Evolutionary conservation across 2,797 vertebrate genomes (phyloP), one percentile per base, ranked within the genome.

Genomic region (Premnoplex brunnescens): DNA sequence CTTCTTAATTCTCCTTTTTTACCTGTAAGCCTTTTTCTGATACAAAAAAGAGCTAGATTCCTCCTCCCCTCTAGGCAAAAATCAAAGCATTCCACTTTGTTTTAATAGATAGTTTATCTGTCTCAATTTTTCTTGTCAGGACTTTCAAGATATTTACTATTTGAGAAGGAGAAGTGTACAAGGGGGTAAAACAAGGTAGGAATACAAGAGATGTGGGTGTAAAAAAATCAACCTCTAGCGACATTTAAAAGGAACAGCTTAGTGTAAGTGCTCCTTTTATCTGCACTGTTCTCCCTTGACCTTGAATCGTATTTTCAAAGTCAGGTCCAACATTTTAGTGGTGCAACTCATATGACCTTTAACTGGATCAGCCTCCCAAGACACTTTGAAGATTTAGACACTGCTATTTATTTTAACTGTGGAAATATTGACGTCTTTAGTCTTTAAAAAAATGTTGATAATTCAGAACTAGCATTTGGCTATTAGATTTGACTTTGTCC

Each of bases 81-180:
- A 96, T 95, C 92, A 97, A 97, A 97, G 85, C 92, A 95, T 95
- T 95, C 69, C 52, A 66, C 22, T 68, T 86, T 27, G 59, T 69
- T 91, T 88, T 80, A 43, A 66, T 39, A 82, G 67, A 39, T 63
- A 46, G 49, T 92, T 88, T 81, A 83, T 86, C 76, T 71, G 24
- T 54, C 43, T 93, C 14, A 44, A 81, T 8, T 73, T 48, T 93
- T 67, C 48, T 69, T 87, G 71, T 54, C 52, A 64, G 52, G 26
- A 87, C 58, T 63, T 92, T 85, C 72, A 96, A 87, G 58, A 52
- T 32, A 15, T 89, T 81, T 78, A 73, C 24, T 90, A 48, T 80
- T 83, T 77, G 48, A 67, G 49, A 84, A 32, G 54, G 32, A 88
- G 48, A 85, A 85, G 23, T 34, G 71, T 85, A 85, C 12, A 72